These are phyloP conservation scores for Pegoplata infirma DNA, from an alignment of 2,888 invertebrate species.

Conservation along the genomic window DNA sequence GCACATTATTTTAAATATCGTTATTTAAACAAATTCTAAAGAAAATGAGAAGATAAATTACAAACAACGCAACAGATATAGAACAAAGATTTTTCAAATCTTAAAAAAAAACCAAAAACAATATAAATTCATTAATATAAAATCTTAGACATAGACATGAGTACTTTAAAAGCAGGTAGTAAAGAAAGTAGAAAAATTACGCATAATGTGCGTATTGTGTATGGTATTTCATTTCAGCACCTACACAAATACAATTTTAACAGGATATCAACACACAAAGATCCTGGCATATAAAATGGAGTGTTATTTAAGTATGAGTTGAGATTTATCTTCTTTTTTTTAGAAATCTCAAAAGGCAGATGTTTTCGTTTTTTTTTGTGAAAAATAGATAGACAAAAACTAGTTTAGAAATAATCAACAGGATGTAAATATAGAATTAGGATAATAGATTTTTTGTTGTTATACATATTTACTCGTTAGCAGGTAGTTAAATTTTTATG, in stretches of 20 bases:
- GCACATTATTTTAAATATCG: slow-evolving; percentile 30
- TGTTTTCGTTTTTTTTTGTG: slow-evolving; percentile 37
- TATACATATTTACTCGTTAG: no score
- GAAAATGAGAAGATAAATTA: slow-evolving; percentile 30
- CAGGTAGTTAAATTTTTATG: not conserved
- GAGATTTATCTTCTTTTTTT: slow-evolving; percentile 42
- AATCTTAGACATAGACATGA: not conserved
- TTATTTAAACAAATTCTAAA: slow-evolving; percentile 16
- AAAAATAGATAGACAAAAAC: slow-evolving; percentile 5
- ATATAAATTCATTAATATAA: slow-evolving; percentile 16
- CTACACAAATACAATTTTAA: slow-evolving; percentile 44
- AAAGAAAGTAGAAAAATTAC: slow-evolving; percentile 13
- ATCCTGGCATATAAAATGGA: slow-evolving; percentile 9
- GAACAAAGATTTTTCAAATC: slow-evolving; percentile 46
- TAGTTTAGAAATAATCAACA: slow-evolving; percentile 43
- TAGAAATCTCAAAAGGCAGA: slow-evolving; percentile 44
- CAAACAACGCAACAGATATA: slow-evolving; percentile 12
- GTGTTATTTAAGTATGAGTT: slow-evolving; percentile 22
- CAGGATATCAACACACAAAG: slow-evolving; percentile 57
- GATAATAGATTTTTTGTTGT: no score
- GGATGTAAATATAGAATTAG: slow-evolving; percentile 43
- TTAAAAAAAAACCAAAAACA: slow-evolving; percentile 27
- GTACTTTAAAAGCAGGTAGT: slow-evolving; percentile 46
- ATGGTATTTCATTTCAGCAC: slow-evolving; percentile 23
- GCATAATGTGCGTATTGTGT: slow-evolving; percentile 15